Base-by-base conservation (phyloP, 2,888 invertebrate species). In the Tuberolachnus salignus region DNA sequence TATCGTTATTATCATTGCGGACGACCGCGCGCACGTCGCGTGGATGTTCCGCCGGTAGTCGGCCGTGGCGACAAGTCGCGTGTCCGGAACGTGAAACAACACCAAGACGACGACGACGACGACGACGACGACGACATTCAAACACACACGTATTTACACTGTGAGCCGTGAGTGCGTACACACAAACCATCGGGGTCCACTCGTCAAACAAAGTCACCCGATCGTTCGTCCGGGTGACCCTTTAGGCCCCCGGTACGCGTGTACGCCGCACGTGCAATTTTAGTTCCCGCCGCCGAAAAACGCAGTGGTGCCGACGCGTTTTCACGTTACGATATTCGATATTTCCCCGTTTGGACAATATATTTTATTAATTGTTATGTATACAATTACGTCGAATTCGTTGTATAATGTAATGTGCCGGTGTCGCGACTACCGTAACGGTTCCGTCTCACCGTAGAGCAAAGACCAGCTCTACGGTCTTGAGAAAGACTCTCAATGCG, bases 61-160 rank as follows among this genome's bases (percentile, higher is more conserved):
- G 51, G 34, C 19, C 26, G 42, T 16, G 53, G 44, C 42, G 74
- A 75, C 74, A 66, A 75, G 74, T 75, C 74, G 44, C 74, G 74
- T 75, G 74, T 23, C 74, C 74, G 55, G 49, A 75, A 75, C 64
- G 74, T 66, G 74, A 66, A 75, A 75, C 21, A 75, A 75, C 74
- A 74, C 64, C 1, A 21, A 19, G 42, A 63, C 63, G 64, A 42
- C 21, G 34, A 53, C 42, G 61, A 21, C 61, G 19, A 46, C 70
- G 13, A 21, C 14, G 13, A n/a, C n/a, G n/a, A n/a, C n/a, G n/a
- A n/a, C n/a, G n/a, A n/a, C n/a, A n/a, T n/a, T n/a, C n/a, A 6
- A 10, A 61, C 61, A 34, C 9, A 16, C 16, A 59, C 2, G 10
- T 1, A 34, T 11, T 16, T n/a, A 59, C 6, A 26, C 14, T 55